Conservation (phyloP, 2,797 vertebrate species). For the Sebastes matsubarae region DNA sequence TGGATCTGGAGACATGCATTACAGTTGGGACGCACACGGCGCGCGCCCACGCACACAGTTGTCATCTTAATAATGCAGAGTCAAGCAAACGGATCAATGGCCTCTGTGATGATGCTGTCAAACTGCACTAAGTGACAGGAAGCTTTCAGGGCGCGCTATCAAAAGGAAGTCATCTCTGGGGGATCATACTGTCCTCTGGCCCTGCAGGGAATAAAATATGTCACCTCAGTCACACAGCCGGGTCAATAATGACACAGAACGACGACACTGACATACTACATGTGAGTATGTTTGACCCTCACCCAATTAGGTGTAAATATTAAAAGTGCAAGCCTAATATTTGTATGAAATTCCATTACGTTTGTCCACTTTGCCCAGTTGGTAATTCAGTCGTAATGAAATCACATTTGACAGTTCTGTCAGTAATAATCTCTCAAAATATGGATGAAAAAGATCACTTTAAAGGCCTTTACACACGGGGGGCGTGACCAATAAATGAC, state of each 20-base stretch:
- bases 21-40: constrained; percentile 79
- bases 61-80: constrained; percentile 89
- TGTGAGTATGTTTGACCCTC: neutral
- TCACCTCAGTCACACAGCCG: constrained; percentile 33
- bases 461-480: neutral
- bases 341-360: neutral
- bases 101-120: constrained; percentile 77
- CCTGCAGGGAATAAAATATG: constrained; percentile 48
- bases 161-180: constrained; percentile 71
- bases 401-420: neutral
- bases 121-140: constrained; percentile 78
- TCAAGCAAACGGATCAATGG: constrained; percentile 85
- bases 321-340: neutral
- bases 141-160: constrained; percentile 81
- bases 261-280: constrained; percentile 7
- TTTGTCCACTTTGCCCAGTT: neutral
- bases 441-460: neutral
- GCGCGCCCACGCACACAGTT: constrained; percentile 61
- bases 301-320: neutral
- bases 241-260: constrained; percentile 28
- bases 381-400: neutral
- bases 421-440: neutral
- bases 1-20: constrained; percentile 89
- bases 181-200: constrained; percentile 55
- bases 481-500: no score